A percentile compares a stretch with the other conserved stretches of the same genome.
Evolutionary conservation across 2,797 vertebrate species (phyloP).

Genomic region (Rhinichthys osculus): DNA sequence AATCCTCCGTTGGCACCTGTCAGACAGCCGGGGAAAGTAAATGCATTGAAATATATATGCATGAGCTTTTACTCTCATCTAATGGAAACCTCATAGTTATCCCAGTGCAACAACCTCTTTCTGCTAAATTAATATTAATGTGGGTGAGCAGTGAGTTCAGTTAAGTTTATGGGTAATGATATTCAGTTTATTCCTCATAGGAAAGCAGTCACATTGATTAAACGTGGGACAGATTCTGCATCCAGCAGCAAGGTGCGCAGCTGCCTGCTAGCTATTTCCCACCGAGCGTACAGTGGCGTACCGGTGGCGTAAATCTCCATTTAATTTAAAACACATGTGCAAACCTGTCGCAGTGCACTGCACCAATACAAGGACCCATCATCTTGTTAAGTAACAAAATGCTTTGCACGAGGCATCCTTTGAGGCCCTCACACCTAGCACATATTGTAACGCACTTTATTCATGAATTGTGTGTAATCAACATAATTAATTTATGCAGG

Average conservation of each 20-base stretch:
- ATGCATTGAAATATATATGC: conserved; percentile 75
- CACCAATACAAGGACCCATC: conserved; percentile 41
- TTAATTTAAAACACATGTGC: conserved; percentile 48
- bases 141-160: conserved; percentile 77
- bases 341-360: conserved; percentile 44
- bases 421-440: conserved; percentile 16
- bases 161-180: conserved; percentile 87
- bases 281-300: conserved; percentile 59
- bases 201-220: conserved; percentile 83
- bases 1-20: conserved; percentile 68
- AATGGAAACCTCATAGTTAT: conserved; percentile 79
- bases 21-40: conserved; percentile 66
- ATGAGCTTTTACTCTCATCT: conserved; percentile 77
- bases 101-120: conserved; percentile 72
- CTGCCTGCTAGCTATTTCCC: conserved; percentile 74
- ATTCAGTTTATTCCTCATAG: conserved; percentile 85
- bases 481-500: conserved; percentile 31
- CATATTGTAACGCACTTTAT: conserved; percentile 26
- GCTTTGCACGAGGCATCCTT: conserved; percentile 6
- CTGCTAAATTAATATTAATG: conserved; percentile 86
- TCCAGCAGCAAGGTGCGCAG: conserved; percentile 72
- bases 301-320: conserved; percentile 21
- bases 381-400: conserved; percentile 50
- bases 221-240: conserved; percentile 72
- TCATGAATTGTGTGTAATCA: conserved; percentile 18